phyloP scores from a whole-genome alignment of 2,113 vertebrate species.

The Osmerus mordax region DNA sequence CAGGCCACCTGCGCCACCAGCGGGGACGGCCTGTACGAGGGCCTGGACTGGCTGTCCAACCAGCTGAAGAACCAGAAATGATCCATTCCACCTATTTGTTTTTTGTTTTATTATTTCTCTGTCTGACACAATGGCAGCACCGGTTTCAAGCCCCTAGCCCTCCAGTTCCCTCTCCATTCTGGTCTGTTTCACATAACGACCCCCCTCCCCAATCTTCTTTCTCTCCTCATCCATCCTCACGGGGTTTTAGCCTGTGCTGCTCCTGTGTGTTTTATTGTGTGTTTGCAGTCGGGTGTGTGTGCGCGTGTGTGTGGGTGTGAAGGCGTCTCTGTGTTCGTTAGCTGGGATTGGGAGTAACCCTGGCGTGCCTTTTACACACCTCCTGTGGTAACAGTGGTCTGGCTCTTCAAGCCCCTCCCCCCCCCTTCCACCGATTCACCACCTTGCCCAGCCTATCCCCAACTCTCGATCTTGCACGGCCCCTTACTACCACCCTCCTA shows the following conservation, averaged over 20 bases:
- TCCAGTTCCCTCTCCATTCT: slow-evolving; percentile 26
- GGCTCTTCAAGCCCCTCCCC: slow-evolving; percentile 56
- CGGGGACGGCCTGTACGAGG: slow-evolving; percentile 80
- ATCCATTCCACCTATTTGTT: slow-evolving; percentile 72
- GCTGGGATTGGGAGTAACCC: slow-evolving; percentile 72
- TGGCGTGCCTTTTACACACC: slow-evolving; percentile 75
- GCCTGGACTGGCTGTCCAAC: slow-evolving; percentile 84
- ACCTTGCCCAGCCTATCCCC: slow-evolving; percentile 33
- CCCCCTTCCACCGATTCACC: slow-evolving; percentile 18
- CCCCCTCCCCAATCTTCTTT: slow-evolving; percentile 33
- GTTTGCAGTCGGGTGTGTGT: slow-evolving; percentile 27
- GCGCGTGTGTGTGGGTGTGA: slow-evolving; percentile 54
- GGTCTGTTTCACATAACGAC: slow-evolving; percentile 48
- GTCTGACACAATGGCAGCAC: slow-evolving; percentile 65
- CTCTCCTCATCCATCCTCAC: slow-evolving; percentile 36
- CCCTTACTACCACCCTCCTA: slow-evolving; percentile 20
- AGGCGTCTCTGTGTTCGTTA: slow-evolving; percentile 62
- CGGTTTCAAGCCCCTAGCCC: slow-evolving; percentile 56
- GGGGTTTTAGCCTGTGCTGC: slow-evolving; percentile 66
- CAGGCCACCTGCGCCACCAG: slow-evolving; percentile 84
- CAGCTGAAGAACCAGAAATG: slow-evolving; percentile 84
- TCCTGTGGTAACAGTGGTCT: slow-evolving; percentile 66
- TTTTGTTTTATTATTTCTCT: slow-evolving; percentile 51
- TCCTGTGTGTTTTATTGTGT: slow-evolving; percentile 43
- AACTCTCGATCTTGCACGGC: slow-evolving; percentile 55